A percentile compares a stretch with the other conserved stretches of the same genome.
These are phyloP conservation scores for Tragelaphus strepsiceros DNA, from an alignment of 2,113 vertebrate genomes.

Conservation along the genomic window DNA sequence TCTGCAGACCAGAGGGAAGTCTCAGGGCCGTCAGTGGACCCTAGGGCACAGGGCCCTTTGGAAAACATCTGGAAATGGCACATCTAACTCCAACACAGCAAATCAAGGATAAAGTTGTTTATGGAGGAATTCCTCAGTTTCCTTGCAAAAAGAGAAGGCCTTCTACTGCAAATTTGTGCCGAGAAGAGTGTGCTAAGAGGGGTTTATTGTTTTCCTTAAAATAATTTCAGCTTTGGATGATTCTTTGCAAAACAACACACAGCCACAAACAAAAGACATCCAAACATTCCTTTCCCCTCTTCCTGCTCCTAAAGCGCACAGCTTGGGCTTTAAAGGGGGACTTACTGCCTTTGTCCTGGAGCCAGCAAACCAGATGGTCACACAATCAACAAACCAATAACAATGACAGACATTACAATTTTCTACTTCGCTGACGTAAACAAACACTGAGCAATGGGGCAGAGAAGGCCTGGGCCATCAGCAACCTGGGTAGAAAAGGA, in stretches of 20 bases:
- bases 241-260: conserved; percentile 22
- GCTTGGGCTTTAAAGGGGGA: conserved; percentile 16
- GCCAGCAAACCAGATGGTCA: conserved; percentile 74
- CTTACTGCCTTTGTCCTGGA: conserved; percentile 53
- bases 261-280: conserved; percentile 41
- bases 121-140: conserved; percentile 53
- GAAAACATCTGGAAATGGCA: conserved; percentile 63
- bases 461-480: conserved; percentile 21
- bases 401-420: conserved; percentile 71
- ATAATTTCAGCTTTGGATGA: conserved; percentile 35
- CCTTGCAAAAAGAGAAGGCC: background rate
- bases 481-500: conserved; percentile 42
- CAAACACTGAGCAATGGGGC: conserved; percentile 52
- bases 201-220: conserved; percentile 46
- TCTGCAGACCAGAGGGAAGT: conserved; percentile 11
- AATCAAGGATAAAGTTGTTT: conserved; percentile 65
- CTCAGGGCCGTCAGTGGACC: background rate
- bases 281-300: background rate
- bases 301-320: background rate
- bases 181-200: background rate
- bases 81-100: background rate
- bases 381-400: conserved; percentile 62
- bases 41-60: background rate
- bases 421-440: conserved; percentile 80
- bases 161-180: background rate